phyloP scores from a whole-genome alignment of 2,888 invertebrate species.

The Drosophila meridionalis region DNA sequence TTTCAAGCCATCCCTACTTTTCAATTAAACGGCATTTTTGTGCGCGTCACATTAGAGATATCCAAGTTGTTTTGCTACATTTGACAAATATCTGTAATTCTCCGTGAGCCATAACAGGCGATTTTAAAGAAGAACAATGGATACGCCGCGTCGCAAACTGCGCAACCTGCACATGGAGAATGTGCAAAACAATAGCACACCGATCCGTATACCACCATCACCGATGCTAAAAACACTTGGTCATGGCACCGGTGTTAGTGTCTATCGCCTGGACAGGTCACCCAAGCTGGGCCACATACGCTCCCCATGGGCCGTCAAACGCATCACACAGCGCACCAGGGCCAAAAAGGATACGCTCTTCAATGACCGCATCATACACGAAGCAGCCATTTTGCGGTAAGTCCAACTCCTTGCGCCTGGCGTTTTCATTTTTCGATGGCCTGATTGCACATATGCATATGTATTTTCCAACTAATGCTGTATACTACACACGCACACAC shows the following conservation, averaged over 20 bases:
- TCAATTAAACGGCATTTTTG: conserved; percentile 56
- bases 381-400: conserved; percentile 89
- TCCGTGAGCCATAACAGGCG: not conserved
- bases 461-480: conserved; percentile 32
- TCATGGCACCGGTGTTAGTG: conserved; percentile 92
- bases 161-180: conserved; percentile 77
- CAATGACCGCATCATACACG: conserved; percentile 88
- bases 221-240: conserved; percentile 90
- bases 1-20: conserved; percentile 39
- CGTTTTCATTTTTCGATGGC: conserved; percentile 7
- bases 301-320: conserved; percentile 96
- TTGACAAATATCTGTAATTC: not conserved
- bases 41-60: conserved; percentile 48
- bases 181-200: conserved; percentile 73
- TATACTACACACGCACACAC: conserved; percentile 20
- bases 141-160: conserved; percentile 74
- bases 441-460: conserved; percentile 23
- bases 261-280: conserved; percentile 91
- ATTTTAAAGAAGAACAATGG: conserved; percentile 46
- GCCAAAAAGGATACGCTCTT: conserved; percentile 57
- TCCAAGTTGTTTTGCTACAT: conserved; percentile 15
- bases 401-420: conserved; percentile 52
- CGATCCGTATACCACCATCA: conserved; percentile 88
- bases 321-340: conserved; percentile 86
- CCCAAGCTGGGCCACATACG: conserved; percentile 88